Base-by-base conservation (phyloP, 1,140 invertebrate genomes). In the Drosophila littoralis region DNA sequence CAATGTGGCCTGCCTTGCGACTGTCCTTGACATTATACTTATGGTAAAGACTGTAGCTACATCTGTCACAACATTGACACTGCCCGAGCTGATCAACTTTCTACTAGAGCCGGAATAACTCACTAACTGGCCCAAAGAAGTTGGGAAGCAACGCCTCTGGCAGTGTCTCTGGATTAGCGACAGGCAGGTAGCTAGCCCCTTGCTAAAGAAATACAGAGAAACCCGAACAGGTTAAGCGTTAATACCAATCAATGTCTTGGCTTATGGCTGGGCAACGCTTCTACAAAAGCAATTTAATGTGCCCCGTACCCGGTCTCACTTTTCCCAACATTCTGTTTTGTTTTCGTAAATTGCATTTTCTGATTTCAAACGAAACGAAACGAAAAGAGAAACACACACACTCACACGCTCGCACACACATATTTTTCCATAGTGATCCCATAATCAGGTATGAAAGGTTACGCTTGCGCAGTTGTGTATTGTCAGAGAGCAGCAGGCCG, bases 381-480 rank as follows among this genome's bases (percentile, higher is more conserved):
- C 32, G 45, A 38, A 58, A 43, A 13, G 45, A 52, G 51, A 65
- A 46, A 48, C 40, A 17, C 28, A 28, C 13, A 69, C n/a, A 43
- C 45, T 66, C 28, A 61, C 13, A 50, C 33, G 13, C 10, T 32
- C 22, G 7, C 17, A 40, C 33, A 66, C 36, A 59, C 66, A 45
- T 42, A 65, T 36, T 40, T 45, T 55, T 63, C 54, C 54, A 67
- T 59, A 48, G 59, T 15, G 50, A 61, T 60, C 60, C 65, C 66
- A 89, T 89, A 89, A 90, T 89, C 84, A 89, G 84, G 84, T 89
- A 89, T 84, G 84, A 89, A 89, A 90, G 84, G 84, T 89, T 89
- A 89, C 84, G 84, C 84, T 84, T 82, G 77, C 71, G 61, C 77
- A 73, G 71, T 76, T 85, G 65, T 84, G 64, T 84, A 66, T 75